Percentiles rank a stretch among this genome's conserved stretches.
Conservation (phyloP, 2,797 vertebrate species). For the Neomorphus geoffroyi region DNA sequence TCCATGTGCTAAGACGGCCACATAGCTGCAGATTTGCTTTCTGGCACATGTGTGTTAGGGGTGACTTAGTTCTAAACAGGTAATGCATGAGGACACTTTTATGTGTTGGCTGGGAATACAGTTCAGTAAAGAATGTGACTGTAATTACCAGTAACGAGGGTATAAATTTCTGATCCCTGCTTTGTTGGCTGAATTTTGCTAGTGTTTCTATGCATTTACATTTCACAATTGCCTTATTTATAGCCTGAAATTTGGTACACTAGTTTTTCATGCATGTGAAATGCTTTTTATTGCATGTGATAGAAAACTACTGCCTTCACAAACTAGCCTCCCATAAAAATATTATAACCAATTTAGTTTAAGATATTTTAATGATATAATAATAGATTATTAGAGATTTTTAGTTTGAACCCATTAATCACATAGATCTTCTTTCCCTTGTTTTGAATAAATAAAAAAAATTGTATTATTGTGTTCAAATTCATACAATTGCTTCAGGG, state of each 20-base stretch:
- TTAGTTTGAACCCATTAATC: neutral
- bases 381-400: constrained; percentile 5
- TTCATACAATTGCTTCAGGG: neutral
- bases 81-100: constrained; percentile 60
- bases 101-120: constrained; percentile 60
- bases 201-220: constrained; percentile 52
- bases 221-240: constrained; percentile 67
- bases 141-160: constrained; percentile 72
- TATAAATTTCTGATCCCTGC: constrained; percentile 61
- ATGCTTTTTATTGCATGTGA: constrained; percentile 34
- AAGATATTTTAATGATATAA: constrained; percentile 6
- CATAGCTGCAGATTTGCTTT: neutral
- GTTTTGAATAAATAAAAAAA: neutral
- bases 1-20: constrained; percentile 17
- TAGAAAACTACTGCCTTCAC: neutral
- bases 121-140: constrained; percentile 57
- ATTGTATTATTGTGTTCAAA: neutral
- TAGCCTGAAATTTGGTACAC: constrained; percentile 37
- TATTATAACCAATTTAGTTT: neutral
- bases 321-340: constrained; percentile 8
- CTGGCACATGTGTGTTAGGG: constrained; percentile 4
- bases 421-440: neutral
- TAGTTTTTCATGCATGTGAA: constrained; percentile 42
- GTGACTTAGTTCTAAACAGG: constrained; percentile 48
- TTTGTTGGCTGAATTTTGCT: constrained; percentile 57